A percentile compares a stretch with the other conserved stretches of the same genome.
phyloP scores from a whole-genome alignment of 2,113 vertebrate genomes.

The Serilophus lunatus region DNA sequence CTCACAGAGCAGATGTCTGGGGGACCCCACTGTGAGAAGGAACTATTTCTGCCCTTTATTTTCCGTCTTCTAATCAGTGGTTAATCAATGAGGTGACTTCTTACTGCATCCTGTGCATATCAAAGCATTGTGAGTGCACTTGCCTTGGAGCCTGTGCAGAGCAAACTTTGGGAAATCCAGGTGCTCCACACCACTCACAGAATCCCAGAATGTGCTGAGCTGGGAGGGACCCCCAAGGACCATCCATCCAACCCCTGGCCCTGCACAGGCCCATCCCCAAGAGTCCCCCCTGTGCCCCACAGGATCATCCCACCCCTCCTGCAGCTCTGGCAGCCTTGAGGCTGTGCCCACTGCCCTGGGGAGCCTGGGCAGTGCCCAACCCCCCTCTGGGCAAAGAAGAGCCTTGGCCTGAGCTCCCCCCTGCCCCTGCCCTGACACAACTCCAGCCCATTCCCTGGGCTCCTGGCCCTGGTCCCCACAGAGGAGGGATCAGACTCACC shows the following conservation, averaged over 20 bases:
- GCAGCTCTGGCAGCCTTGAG: background rate
- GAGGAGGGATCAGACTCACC: background rate
- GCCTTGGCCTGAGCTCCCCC: background rate
- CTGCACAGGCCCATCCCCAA: background rate
- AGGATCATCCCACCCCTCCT: background rate
- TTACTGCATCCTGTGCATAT: background rate
- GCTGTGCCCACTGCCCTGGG: background rate
- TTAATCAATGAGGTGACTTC: background rate
- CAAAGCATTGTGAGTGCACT: background rate
- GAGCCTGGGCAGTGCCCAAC: background rate
- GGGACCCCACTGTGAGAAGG: background rate
- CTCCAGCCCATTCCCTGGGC: background rate
- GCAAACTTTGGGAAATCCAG: background rate
- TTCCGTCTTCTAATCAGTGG: conserved; percentile 5
- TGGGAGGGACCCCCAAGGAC: background rate
- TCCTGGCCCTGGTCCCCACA: background rate
- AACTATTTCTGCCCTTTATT: conserved; percentile 1
- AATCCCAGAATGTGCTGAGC: background rate
- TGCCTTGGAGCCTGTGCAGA: accelerated
- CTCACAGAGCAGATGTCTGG: background rate
- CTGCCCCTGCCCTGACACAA: background rate
- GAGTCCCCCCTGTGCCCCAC: background rate
- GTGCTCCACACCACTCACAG: accelerated
- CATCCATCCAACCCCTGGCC: background rate
- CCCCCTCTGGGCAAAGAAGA: background rate